These are phyloP conservation scores for Drosophila merina DNA, from an alignment of 2,888 invertebrate species.

Conservation along the genomic window DNA sequence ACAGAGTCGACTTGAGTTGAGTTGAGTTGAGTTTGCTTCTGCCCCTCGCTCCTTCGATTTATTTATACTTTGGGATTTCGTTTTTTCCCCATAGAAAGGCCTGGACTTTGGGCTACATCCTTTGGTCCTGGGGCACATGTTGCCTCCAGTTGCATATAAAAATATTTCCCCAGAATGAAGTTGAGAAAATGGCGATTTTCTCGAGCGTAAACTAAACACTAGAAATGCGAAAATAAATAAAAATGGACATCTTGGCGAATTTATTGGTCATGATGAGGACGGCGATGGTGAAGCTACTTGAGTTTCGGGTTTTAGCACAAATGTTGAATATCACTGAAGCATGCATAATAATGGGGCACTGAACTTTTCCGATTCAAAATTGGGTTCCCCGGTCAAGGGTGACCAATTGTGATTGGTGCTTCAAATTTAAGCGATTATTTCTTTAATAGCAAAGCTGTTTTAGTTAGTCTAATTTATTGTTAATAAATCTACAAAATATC, in stretches of 20 bases:
- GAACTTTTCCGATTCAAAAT: slow-evolving; percentile 32
- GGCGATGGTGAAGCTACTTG: slow-evolving; percentile 22
- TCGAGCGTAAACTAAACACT: slow-evolving; percentile 80
- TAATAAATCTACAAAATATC: too few species aligned
- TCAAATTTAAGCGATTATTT: slow-evolving; percentile 13
- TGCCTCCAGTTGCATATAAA: slow-evolving; percentile 54
- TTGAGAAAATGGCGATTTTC: slow-evolving; percentile 76
- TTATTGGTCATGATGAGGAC: slow-evolving; percentile 65
- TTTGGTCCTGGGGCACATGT: slow-evolving; percentile 51
- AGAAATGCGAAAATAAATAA: slow-evolving; percentile 78
- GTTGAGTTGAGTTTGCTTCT: slow-evolving; percentile 41
- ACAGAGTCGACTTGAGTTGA: slow-evolving; percentile 61
- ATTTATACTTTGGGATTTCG: slow-evolving; percentile 42
- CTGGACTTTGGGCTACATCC: slow-evolving; percentile 36
- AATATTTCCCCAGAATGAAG: slow-evolving; percentile 58
- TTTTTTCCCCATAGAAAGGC: slow-evolving; percentile 44
- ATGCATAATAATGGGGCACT: slow-evolving; percentile 68
- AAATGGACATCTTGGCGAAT: slow-evolving; percentile 75
- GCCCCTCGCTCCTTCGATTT: slow-evolving; percentile 12
- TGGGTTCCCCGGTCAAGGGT: slow-evolving; percentile 23
- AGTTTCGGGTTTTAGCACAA: slow-evolving; percentile 47
- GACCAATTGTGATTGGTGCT: slow-evolving; percentile 1
- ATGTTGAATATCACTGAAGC: slow-evolving; percentile 65
- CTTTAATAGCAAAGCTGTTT: background rate
- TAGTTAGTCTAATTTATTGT: background rate